These are phyloP conservation scores for Microtus oregoni DNA, from an alignment of 2,113 vertebrate genomes.

Conservation along the genomic window DNA sequence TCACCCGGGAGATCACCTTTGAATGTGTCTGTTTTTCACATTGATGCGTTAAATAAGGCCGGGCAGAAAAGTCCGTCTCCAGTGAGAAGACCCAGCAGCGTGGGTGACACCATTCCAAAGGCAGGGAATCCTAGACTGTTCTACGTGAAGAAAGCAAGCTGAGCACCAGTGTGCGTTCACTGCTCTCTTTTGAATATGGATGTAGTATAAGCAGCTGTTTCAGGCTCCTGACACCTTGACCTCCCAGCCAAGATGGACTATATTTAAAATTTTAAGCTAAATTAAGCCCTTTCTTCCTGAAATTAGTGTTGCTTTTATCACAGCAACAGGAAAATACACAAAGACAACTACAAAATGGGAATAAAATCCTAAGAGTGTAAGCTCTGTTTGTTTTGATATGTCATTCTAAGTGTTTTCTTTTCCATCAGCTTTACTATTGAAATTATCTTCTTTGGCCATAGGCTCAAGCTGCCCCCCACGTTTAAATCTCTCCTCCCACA, in stretches of 20 bases:
- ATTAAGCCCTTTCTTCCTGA: neutral
- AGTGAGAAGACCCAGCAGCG: neutral
- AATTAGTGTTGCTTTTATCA: neutral
- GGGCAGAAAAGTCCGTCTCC: too few relatives aligned
- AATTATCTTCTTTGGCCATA: neutral
- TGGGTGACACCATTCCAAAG: neutral
- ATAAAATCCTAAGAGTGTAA: neutral
- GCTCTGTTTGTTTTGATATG: neutral
- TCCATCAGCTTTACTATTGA: conserved; percentile 1
- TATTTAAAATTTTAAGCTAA: neutral
- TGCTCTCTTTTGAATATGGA: neutral
- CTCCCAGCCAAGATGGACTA: neutral
- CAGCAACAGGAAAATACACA: neutral
- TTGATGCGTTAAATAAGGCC: too few relatives aligned
- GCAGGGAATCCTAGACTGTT: neutral
- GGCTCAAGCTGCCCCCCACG: neutral
- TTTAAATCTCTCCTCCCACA: neutral
- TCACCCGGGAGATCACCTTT: neutral
- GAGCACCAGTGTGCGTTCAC: neutral
- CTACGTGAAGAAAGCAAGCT: neutral
- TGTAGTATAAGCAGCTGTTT: neutral
- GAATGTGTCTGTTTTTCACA: too few relatives aligned
- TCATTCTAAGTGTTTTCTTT: conserved; percentile 17
- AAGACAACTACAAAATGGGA: neutral
- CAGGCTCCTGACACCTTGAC: neutral